A percentile compares a stretch with the other conserved stretches of the same genome.
phyloP scores from a whole-genome alignment of 1,140 invertebrate species.

The Gryon sp. region DNA sequence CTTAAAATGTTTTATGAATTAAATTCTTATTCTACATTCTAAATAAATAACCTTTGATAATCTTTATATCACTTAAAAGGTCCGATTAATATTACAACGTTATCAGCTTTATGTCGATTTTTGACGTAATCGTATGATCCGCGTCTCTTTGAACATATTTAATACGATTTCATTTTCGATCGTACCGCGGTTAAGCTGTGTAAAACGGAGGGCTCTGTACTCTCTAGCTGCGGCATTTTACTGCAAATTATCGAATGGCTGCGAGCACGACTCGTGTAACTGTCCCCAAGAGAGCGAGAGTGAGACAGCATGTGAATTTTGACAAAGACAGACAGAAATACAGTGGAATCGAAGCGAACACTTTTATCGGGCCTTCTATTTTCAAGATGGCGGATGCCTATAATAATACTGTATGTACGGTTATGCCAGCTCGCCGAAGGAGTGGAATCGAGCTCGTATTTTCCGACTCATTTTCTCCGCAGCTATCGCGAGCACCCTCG shows the following conservation, averaged over 20 bases:
- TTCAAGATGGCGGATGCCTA: constrained; percentile 35
- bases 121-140: constrained; percentile 46
- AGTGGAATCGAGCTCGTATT: constrained; percentile 69
- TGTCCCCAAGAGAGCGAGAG: constrained; percentile 68
- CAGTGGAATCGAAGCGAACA: constrained; percentile 53
- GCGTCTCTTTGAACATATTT: constrained; percentile 46
- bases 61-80: constrained; percentile 15
- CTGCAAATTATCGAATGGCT: constrained; percentile 69
- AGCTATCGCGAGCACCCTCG: constrained; percentile 68
- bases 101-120: constrained; percentile 23
- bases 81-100: constrained; percentile 31
- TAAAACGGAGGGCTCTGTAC: constrained; percentile 26
- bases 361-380: constrained; percentile 65
- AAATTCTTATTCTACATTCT: neutral
- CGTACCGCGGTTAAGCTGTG: constrained; percentile 32
- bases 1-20: too few relatives aligned
- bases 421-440: constrained; percentile 28
- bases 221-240: constrained; percentile 59
- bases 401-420: constrained; percentile 48
- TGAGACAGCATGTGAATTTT: neutral
- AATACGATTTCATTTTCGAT: constrained; percentile 54
- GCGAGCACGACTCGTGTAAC: constrained; percentile 70
- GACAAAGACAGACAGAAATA: constrained; percentile 24
- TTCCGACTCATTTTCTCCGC: constrained; percentile 71
- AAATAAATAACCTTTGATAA: constrained; percentile 5